Conservation (phyloP, 2,113 vertebrate species). For the Phalacrocorax pelagicus region DNA sequence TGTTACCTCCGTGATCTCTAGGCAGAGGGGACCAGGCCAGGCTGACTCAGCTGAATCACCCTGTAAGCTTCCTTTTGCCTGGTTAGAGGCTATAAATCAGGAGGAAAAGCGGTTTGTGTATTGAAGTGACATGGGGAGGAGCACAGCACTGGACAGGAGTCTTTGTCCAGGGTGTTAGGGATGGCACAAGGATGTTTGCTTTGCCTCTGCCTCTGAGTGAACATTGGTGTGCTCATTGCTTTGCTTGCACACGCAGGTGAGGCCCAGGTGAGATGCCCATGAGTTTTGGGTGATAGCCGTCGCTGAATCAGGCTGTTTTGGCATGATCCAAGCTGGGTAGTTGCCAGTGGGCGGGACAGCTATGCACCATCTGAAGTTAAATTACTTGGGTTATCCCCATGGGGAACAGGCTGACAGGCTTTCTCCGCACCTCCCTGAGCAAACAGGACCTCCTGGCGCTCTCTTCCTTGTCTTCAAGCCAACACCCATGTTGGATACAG, state of each 20-base stretch:
- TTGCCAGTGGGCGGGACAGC: background rate
- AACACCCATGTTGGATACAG: rapidly evolving
- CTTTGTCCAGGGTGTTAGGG: background rate
- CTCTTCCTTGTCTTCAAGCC: background rate
- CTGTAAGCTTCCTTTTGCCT: background rate
- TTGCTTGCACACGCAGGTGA: background rate
- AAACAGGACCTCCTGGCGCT: background rate
- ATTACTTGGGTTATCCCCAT: too few species aligned
- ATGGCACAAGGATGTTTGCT: background rate
- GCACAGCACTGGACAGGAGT: background rate
- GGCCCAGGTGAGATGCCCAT: background rate
- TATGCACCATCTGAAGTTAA: background rate
- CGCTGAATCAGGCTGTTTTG: background rate
- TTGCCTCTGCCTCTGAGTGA: background rate
- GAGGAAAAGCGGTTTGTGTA: background rate
- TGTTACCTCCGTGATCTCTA: background rate
- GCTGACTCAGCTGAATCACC: background rate
- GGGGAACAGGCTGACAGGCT: background rate
- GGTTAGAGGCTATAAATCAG: background rate
- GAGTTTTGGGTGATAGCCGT: rapidly evolving
- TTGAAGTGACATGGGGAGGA: background rate
- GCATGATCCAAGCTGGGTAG: background rate
- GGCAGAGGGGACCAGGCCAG: background rate
- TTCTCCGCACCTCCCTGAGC: background rate
- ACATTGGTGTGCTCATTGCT: background rate